Percentiles rank a stretch among this genome's conserved stretches.
Evolutionary conservation across 2,113 vertebrate genomes (phyloP).

Genomic region (Rhipidura dahli): DNA sequence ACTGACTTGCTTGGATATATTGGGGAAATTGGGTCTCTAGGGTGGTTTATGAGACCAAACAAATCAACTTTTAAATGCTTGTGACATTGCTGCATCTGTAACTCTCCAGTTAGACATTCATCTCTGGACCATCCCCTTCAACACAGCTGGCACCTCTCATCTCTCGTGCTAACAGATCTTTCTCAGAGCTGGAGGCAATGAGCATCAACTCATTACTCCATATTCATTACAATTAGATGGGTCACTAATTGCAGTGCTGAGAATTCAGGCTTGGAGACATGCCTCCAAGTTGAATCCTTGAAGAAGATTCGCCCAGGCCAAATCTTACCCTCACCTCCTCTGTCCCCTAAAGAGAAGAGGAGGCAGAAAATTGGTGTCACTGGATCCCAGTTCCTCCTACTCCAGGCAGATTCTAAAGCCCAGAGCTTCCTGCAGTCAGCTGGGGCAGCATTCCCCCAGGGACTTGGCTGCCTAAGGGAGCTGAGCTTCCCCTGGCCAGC

Average conservation of each 20-base stretch:
- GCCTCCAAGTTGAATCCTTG: neutral
- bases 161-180: neutral
- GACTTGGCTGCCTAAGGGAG: accelerated
- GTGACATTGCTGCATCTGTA: neutral
- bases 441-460: accelerated
- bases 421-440: neutral
- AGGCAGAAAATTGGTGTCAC: accelerated
- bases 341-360: neutral
- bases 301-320: neutral
- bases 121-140: neutral
- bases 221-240: neutral
- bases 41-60: neutral
- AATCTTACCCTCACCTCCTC: neutral
- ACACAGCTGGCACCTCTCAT: neutral
- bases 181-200: neutral
- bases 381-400: neutral
- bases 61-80: neutral
- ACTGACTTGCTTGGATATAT: neutral
- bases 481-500: neutral
- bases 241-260: neutral
- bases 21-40: neutral
- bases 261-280: neutral
- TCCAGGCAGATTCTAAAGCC: neutral
- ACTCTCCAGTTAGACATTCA: neutral
- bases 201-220: neutral